Base-by-base conservation (phyloP, 2,888 invertebrate species). In the Xestia c-nigrum region DNA sequence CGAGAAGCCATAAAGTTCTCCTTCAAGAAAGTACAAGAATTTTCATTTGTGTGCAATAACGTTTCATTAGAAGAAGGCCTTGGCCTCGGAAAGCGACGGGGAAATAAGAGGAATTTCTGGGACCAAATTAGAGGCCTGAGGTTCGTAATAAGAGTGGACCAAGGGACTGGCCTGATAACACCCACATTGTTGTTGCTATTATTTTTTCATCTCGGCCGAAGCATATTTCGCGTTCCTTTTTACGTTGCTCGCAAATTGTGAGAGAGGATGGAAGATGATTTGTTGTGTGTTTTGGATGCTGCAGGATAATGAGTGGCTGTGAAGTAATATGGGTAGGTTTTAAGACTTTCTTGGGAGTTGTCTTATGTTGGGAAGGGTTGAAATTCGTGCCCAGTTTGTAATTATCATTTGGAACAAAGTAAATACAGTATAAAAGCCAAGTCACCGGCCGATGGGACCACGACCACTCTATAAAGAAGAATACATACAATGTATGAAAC, bases 121-220 rank as follows among this genome's bases (percentile, higher is more conserved):
- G 81, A 80, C 78, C 93, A 96, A 95, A 96, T 96, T 95, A 96
- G 94, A 95, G 92, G 92, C 90, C 89, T 89, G 87, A 85, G 90
- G 88, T 91, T 91, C 90, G 93, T 93, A 94, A 94, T 94, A 93
- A 93, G 94, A 94, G 94, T 94, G 95, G 95, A 94, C 95, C 93
- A 91, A 89, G 93, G 83, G 83, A 83, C 85, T 70, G 89, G 87
- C 90, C 92, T 92, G 94, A 94, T 95, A 95, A 92, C 92, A 90
- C 92, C 91, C 92, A 94, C 93, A 95, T 95, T 95, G 94, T 95
- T 90, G 88, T 89, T 78, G 92, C 91, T 94, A 94, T 94, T 94
- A 94, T 95, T 95, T 95, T 94, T 93, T 94, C 93, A 95, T 94
- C 90, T 94, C 89, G 86, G 89, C 89, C 89, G 88, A 84, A 88